Evolutionary conservation across 1,140 invertebrate genomes (phyloP).

Genomic region (Scaptomyza pallida): DNA sequence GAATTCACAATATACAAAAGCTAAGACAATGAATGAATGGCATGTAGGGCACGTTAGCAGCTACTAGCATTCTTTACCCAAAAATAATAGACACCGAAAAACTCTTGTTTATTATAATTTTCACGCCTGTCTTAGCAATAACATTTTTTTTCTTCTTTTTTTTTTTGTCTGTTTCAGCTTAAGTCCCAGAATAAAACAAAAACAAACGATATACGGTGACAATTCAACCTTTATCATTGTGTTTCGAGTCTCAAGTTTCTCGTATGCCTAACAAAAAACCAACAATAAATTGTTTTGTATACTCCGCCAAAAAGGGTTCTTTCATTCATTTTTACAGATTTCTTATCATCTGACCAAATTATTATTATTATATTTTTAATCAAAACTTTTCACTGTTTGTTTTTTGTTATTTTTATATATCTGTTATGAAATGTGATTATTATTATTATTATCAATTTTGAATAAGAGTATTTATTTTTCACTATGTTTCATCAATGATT

Average conservation of each 20-base stretch:
- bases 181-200: no score
- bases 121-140: slow-evolving; percentile 65
- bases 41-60: slow-evolving; percentile 6
- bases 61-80: not conserved
- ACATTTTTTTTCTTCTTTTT: no score
- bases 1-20: slow-evolving; percentile 8
- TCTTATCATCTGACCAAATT: no score
- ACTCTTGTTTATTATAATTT: slow-evolving; percentile 68
- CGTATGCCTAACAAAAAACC: not conserved
- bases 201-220: not conserved
- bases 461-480: not conserved
- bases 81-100: slow-evolving; percentile 25
- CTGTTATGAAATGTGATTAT: no score
- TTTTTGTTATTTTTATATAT: no score
- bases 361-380: no score
- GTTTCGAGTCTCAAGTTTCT: slow-evolving; percentile 7
- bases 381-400: no score
- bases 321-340: not conserved
- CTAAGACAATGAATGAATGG: not conserved
- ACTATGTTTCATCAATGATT: not conserved
- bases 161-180: no score
- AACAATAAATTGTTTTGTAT: slow-evolving; percentile 1
- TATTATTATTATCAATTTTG: no score
- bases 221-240: slow-evolving; percentile 37
- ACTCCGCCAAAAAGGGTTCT: slow-evolving; percentile 9